Percentiles rank a stretch among this genome's conserved stretches.
phyloP scores from a whole-genome alignment of 2,797 vertebrate genomes.

The Darevskia mixta region DNA sequence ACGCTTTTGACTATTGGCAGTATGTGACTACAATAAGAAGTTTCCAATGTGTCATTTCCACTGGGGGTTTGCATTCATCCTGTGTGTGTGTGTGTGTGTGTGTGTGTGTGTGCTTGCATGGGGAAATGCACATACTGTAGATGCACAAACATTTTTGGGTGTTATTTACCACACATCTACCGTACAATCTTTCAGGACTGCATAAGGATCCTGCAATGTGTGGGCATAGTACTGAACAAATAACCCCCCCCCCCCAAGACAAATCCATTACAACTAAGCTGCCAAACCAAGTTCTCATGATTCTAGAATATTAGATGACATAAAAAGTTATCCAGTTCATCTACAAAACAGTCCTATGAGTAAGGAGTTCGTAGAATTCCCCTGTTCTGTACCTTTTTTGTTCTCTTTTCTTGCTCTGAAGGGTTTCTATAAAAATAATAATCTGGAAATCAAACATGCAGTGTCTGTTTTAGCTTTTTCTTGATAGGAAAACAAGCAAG shows the following conservation, averaged over 20 bases:
- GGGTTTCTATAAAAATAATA: too few species aligned
- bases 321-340: background rate
- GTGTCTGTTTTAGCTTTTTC: too few species aligned
- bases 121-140: slow-evolving; percentile 35
- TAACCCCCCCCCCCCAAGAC: background rate
- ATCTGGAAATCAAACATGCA: too few species aligned
- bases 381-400: background rate
- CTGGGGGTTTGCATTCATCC: slow-evolving; percentile 45
- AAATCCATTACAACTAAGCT: background rate
- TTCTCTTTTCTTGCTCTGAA: background rate
- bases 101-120: slow-evolving; percentile 10
- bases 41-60: slow-evolving; percentile 74
- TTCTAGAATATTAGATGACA: background rate
- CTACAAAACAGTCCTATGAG: background rate
- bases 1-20: slow-evolving; percentile 65
- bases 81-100: slow-evolving; percentile 24
- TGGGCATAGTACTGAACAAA: background rate
- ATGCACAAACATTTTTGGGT: slow-evolving; percentile 26
- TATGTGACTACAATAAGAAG: slow-evolving; percentile 75
- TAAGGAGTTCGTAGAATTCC: background rate
- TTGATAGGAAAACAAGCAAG: too few species aligned
- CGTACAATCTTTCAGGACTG: background rate
- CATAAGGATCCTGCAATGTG: background rate
- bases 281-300: background rate
- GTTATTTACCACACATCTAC: slow-evolving; percentile 49